These are phyloP conservation scores for fruit fly (Drosophila melanogaster) DNA, from an alignment of 1,140 invertebrate species.

Conservation along the genomic window Release_6_plus_ISO1_MT NT_033777.3:20393501-20394000, in stretches of 20 bases:
- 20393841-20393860: conserved; percentile 26
- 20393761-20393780: conserved; percentile 82
- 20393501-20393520: conserved; percentile 32
- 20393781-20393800: conserved; percentile 84
- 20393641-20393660: conserved; percentile 78
- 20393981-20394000: conserved; percentile 85
- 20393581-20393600: conserved; percentile 23
- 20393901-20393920: conserved; percentile 53
- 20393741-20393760: conserved; percentile 70
- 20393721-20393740: conserved; percentile 80
- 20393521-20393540: conserved; percentile 12
- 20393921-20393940: conserved; percentile 84
- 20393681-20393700: conserved; percentile 74
- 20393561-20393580: conserved; percentile 2
- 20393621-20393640: conserved; percentile 68
- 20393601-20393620: conserved; percentile 32
- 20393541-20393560: conserved; percentile 25
- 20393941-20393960: conserved; percentile 84
- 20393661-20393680: conserved; percentile 84
- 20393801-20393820: conserved; percentile 77
- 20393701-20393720: conserved; percentile 79
- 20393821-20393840: conserved; percentile 74
- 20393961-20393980: conserved; percentile 84
- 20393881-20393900: conserved; percentile 41
- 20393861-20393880: conserved; percentile 29